Conservation (phyloP, 2,797 vertebrate genomes). For the Periophthalmus magnuspinnatus region DNA sequence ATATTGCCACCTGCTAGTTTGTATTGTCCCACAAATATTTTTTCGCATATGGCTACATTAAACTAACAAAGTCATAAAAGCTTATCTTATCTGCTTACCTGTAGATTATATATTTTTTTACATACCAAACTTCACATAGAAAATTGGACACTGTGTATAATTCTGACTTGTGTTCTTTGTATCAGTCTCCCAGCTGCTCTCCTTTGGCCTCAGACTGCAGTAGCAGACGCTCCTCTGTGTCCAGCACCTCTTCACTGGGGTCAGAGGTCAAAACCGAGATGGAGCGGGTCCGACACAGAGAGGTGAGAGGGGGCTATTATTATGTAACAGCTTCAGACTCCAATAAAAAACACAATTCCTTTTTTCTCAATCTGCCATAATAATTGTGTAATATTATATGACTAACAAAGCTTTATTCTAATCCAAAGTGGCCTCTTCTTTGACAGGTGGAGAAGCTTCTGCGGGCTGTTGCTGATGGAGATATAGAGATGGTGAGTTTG, state of each 20-base stretch:
- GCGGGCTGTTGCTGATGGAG: constrained; percentile 91
- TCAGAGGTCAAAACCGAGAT: constrained; percentile 75
- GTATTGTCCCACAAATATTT: too few relatives aligned
- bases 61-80: too few relatives aligned
- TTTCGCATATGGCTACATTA: too few relatives aligned
- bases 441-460: constrained; percentile 93
- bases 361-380: not conserved
- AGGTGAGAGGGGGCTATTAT: constrained; percentile 71
- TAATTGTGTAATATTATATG: not conserved
- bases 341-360: not conserved
- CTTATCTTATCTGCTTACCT: too few relatives aligned
- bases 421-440: not conserved
- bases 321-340: too few relatives aligned
- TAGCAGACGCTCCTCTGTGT: constrained; percentile 85
- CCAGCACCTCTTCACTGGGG: constrained; percentile 83
- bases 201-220: constrained; percentile 80
- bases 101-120: too few relatives aligned
- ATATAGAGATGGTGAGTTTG: constrained; percentile 91
- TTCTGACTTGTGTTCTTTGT: not conserved
- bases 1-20: not conserved
- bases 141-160: not conserved
- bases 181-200: constrained; percentile 78
- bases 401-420: not conserved
- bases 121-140: not conserved
- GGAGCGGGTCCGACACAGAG: constrained; percentile 77